Conservation (phyloP, 1,140 invertebrate genomes). For the Pseudomyrmex sp. region DNA sequence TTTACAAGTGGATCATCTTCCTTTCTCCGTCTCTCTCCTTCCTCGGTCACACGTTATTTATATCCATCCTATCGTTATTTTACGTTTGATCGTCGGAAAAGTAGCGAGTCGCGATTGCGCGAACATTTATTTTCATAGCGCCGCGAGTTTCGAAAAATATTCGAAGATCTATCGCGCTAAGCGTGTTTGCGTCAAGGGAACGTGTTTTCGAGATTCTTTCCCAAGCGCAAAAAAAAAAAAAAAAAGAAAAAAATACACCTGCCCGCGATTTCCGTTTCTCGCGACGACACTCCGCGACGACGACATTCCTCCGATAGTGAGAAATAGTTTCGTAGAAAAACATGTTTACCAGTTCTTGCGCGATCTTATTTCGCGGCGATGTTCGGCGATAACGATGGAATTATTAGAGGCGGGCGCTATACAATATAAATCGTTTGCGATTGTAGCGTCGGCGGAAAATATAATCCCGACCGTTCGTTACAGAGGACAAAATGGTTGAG, state of each 20-base stretch:
- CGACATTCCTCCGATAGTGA: constrained; percentile 15
- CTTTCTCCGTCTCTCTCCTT: background rate
- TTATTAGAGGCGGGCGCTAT: background rate
- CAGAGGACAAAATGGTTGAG: background rate
- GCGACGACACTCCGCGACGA: background rate
- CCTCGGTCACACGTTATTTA: background rate
- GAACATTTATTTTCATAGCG: background rate
- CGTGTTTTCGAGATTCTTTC: constrained; percentile 24
- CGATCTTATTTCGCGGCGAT: background rate
- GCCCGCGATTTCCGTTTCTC: background rate
- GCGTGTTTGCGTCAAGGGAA: constrained; percentile 27
- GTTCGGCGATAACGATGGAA: constrained; percentile 11
- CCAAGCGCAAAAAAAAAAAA: background rate
- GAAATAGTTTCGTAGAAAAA: constrained; percentile 35
- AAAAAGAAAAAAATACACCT: no score
- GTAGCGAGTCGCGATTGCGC: background rate
- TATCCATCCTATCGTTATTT: background rate
- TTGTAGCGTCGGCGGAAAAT: background rate
- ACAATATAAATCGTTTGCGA: constrained; percentile 1
- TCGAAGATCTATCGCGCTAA: constrained; percentile 2
- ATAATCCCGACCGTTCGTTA: constrained; percentile 19
- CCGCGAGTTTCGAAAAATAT: background rate
- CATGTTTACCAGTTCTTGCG: constrained; percentile 50
- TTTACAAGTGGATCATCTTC: constrained; percentile 28
- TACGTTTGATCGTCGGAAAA: constrained; percentile 7